These are phyloP conservation scores for Microcaecilia unicolor DNA, from an alignment of 2,797 vertebrate species.

Conservation along the genomic window DNA sequence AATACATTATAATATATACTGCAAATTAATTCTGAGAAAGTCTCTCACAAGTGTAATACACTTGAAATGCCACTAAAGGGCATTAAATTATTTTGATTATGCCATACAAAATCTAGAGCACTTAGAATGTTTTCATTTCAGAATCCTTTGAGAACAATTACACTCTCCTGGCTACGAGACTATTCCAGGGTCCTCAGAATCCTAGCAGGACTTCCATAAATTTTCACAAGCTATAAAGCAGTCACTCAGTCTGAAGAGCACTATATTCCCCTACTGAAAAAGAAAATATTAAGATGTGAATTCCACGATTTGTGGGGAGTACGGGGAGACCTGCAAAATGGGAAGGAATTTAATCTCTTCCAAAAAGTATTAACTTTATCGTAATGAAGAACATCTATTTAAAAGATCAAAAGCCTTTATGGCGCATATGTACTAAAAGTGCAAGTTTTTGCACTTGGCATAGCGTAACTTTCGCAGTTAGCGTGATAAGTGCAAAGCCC, in stretches of 20 bases:
- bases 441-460: no score
- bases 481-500: no score
- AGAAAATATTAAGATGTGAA: no score
- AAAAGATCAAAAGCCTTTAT: no score
- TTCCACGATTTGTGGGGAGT: no score
- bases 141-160: slow-evolving; percentile 44
- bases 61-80: slow-evolving; percentile 39
- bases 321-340: background rate
- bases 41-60: slow-evolving; percentile 31
- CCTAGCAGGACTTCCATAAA: slow-evolving; percentile 41
- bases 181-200: slow-evolving; percentile 37
- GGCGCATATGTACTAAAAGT: no score
- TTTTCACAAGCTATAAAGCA: slow-evolving; percentile 36
- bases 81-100: slow-evolving; percentile 50
- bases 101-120: slow-evolving; percentile 42
- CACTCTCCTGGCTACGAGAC: slow-evolving; percentile 31
- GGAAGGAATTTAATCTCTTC: no score
- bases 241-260: slow-evolving; percentile 39
- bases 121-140: slow-evolving; percentile 45
- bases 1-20: slow-evolving; percentile 22
- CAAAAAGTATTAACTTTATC: no score
- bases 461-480: no score
- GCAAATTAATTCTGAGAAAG: slow-evolving; percentile 15
- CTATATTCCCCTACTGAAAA: slow-evolving; percentile 30
- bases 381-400: no score